phyloP scores from a whole-genome alignment of 2,888 invertebrate genomes.

The Celastrina argiolus region DNA sequence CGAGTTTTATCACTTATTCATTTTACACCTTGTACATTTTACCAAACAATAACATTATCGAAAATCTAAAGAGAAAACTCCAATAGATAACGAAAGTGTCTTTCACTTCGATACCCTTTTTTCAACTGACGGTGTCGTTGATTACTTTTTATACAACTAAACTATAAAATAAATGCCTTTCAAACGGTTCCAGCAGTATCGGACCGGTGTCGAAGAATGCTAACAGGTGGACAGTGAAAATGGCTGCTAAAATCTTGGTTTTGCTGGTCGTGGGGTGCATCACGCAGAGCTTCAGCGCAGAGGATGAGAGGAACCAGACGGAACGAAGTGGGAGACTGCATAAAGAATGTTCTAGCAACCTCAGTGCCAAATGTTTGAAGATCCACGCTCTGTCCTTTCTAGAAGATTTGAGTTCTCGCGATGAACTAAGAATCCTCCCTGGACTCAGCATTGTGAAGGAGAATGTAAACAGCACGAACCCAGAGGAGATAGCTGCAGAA shows the following conservation, averaged over 20 bases:
- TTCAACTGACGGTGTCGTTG: slow-evolving; percentile 47
- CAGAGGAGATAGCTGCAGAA: slow-evolving; percentile 82
- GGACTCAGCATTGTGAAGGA: slow-evolving; percentile 88
- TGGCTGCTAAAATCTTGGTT: slow-evolving; percentile 50
- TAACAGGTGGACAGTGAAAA: slow-evolving; percentile 45
- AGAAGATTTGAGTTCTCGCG: slow-evolving; percentile 84
- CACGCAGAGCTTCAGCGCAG: slow-evolving; percentile 29
- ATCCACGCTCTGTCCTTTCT: slow-evolving; percentile 86
- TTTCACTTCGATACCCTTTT: slow-evolving; percentile 46
- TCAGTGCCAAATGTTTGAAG: slow-evolving; percentile 86
- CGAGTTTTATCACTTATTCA: too few relatives aligned
- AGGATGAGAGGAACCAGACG: slow-evolving; percentile 34
- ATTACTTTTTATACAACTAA: slow-evolving; percentile 48
- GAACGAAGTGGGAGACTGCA: slow-evolving; percentile 59
- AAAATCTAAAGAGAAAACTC: slow-evolving; percentile 36
- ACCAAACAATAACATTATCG: slow-evolving; percentile 25
- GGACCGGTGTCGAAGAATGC: slow-evolving; percentile 29
- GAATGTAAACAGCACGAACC: slow-evolving; percentile 67
- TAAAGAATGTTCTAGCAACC: slow-evolving; percentile 60
- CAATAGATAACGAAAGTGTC: slow-evolving; percentile 24
- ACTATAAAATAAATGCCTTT: slow-evolving; percentile 64
- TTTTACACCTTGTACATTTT: background rate
- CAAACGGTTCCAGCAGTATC: slow-evolving; percentile 54
- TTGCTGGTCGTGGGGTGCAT: slow-evolving; percentile 46
- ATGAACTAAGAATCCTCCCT: slow-evolving; percentile 83